Conservation (phyloP, 2,888 invertebrate genomes). For the Trichacis sp. region DNA sequence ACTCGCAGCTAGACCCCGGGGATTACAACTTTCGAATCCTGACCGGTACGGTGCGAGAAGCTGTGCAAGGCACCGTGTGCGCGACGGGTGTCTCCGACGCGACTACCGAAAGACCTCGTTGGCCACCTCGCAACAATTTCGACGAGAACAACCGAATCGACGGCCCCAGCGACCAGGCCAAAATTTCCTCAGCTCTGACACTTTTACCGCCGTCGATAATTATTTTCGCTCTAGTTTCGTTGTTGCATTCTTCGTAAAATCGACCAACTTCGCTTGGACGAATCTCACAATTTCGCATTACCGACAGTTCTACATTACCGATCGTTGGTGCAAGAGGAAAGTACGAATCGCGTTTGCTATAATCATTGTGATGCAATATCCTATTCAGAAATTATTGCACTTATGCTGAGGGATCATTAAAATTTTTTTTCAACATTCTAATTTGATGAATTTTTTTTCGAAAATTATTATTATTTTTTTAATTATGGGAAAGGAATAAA, state of each 20-base stretch:
- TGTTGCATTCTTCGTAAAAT: background rate
- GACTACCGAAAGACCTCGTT: slow-evolving; percentile 14
- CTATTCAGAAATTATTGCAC: too few species aligned
- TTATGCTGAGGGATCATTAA: too few species aligned
- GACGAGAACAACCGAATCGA: slow-evolving; percentile 33
- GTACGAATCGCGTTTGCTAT: too few species aligned
- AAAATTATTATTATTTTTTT: too few species aligned
- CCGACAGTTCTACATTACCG: too few species aligned
- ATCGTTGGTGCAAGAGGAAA: too few species aligned
- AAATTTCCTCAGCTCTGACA: slow-evolving; percentile 25
- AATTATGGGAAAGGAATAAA: too few species aligned
- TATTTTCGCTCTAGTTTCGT: slow-evolving; percentile 18
- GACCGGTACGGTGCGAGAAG: slow-evolving; percentile 77
- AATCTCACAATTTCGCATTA: too few species aligned
- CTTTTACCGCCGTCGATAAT: slow-evolving; percentile 7
- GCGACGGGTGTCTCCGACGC: slow-evolving; percentile 51
- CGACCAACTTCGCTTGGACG: too few species aligned
- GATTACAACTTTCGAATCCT: slow-evolving; percentile 81
- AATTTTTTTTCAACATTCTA: too few species aligned
- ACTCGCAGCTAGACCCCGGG: slow-evolving; percentile 73
- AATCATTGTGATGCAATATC: too few species aligned
- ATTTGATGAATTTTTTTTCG: too few species aligned
- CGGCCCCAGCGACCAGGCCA: slow-evolving; percentile 33
- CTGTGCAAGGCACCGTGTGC: slow-evolving; percentile 80
- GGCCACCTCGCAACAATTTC: slow-evolving; percentile 17